A percentile compares a stretch with the other conserved stretches of the same genome.
phyloP scores from a whole-genome alignment of 1,140 invertebrate genomes.

The Glomeris maerens region DNA sequence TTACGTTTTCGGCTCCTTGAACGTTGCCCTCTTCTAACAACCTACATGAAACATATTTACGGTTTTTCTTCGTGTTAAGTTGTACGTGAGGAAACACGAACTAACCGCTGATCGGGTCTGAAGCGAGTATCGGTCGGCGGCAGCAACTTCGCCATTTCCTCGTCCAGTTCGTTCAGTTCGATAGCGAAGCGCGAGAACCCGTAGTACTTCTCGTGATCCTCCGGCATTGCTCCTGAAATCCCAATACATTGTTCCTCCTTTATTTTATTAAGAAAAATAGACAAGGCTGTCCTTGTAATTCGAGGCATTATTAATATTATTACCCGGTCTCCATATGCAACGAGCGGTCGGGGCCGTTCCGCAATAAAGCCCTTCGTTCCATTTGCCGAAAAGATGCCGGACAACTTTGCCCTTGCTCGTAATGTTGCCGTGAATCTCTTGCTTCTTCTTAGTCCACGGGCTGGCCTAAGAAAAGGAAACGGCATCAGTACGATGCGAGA shows the following conservation, averaged over 20 bases:
- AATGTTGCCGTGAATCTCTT: constrained; percentile 59
- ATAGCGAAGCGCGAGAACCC: constrained; percentile 73
- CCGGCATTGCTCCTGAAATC: constrained; percentile 52
- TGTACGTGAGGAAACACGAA: no score
- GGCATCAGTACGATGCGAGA: no score
- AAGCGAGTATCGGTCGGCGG: constrained; percentile 60
- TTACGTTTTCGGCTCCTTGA: constrained; percentile 50
- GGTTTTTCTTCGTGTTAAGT: no score
- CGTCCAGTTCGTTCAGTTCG: constrained; percentile 63
- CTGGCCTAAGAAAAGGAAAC: constrained; percentile 41
- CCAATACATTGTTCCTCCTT: not conserved
- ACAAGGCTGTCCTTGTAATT: no score
- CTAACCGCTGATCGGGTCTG: constrained; percentile 42
- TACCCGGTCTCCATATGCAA: constrained; percentile 62
- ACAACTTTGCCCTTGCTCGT: constrained; percentile 41
- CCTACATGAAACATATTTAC: constrained; percentile 15
- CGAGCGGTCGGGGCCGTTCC: constrained; percentile 51
- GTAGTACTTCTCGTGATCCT: constrained; percentile 64
- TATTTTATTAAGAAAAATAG: constrained; percentile 4
- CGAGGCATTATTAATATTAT: no score
- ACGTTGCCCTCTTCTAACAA: constrained; percentile 61
- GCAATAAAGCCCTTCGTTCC: constrained; percentile 66
- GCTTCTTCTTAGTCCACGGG: constrained; percentile 60
- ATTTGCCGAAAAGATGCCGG: constrained; percentile 56
- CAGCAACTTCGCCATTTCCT: constrained; percentile 43